Evolutionary conservation across 2,113 vertebrate species (phyloP), one percentile per base, ranked within the genome.

Genomic region (Proterorhinus semilunaris): DNA sequence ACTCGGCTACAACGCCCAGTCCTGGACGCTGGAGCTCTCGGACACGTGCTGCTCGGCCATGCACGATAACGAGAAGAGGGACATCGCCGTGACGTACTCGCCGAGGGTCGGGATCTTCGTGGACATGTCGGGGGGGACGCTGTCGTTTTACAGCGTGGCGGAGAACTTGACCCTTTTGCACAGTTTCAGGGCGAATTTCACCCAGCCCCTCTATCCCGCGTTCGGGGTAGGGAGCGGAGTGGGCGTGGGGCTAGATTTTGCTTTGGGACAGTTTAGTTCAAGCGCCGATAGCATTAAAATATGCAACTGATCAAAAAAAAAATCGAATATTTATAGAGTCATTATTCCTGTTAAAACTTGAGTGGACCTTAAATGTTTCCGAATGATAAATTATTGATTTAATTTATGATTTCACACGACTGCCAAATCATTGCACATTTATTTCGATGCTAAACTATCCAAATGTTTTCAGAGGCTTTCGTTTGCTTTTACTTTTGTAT

Each of bases 11-110:
- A 96, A 95, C 42, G 85, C 85, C 62, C 93, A 93, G 72, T 96
- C 94, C 1, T 95, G 94, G 94, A 94, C 92, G 67, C 78, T 94
- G 74, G 91, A 94, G 66, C 88, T 92, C 88, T 95, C 93, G 0
- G 93, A 95, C 75, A 95, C 93, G 68, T 91, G 90, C 57, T 95
- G 95, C 83, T 86, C 87, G 0, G 95, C 93, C 36, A 90, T 94
- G 93, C 93, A 95, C 65, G 92, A 90, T 50, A 94, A 94, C 52
- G 68, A 90, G n/a, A 94, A 95, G 86, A 86, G 62, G 1, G 89
- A 90, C 0, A 89, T 96, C 52, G 87, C 87, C 0, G 91, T 89
- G 8, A 81, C 62, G n/a, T 91, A 92, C 68, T 93, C 92, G 15
- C 91, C 80, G 0, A 93, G 94, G 27, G 77, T 93, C 10, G 95